Conservation (phyloP, 2,113 vertebrate genomes). For the Empidonax traillii region DNA sequence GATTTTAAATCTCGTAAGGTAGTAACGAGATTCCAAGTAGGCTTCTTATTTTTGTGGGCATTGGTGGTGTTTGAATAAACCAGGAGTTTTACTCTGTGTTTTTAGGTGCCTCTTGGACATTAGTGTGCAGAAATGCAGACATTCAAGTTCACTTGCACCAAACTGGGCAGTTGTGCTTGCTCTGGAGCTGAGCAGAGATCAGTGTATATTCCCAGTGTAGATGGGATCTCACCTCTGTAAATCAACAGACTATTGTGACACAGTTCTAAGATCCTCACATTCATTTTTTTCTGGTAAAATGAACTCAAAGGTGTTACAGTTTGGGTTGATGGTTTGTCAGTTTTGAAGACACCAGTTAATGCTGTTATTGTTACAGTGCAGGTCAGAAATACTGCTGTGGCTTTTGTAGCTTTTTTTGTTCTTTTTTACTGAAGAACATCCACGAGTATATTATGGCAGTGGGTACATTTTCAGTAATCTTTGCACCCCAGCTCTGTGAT, state of each 20-base stretch:
- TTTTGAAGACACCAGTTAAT: neutral
- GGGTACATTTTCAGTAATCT: neutral
- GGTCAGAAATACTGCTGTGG: neutral
- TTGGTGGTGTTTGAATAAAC: neutral
- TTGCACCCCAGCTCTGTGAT: neutral
- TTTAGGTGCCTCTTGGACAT: neutral
- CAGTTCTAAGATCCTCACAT: neutral
- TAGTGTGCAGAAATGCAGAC: neutral
- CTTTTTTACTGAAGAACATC: neutral
- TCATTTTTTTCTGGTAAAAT: neutral
- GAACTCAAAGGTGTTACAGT: neutral
- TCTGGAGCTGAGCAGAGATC: neutral
- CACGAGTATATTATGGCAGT: neutral
- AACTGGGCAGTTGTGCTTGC: neutral
- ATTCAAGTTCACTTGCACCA: neutral
- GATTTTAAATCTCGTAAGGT: neutral
- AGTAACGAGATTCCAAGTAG: neutral
- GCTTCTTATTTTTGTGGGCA: neutral
- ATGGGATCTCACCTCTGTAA: neutral
- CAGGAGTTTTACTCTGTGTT: neutral
- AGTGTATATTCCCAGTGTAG: neutral
- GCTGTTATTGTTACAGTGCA: neutral
- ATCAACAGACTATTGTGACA: neutral
- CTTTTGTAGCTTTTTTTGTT: neutral
- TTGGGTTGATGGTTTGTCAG: neutral